Percentiles rank a stretch among this genome's conserved stretches.
phyloP scores from a whole-genome alignment of 2,797 vertebrate species.

The Amblyopsis hoosieri region DNA sequence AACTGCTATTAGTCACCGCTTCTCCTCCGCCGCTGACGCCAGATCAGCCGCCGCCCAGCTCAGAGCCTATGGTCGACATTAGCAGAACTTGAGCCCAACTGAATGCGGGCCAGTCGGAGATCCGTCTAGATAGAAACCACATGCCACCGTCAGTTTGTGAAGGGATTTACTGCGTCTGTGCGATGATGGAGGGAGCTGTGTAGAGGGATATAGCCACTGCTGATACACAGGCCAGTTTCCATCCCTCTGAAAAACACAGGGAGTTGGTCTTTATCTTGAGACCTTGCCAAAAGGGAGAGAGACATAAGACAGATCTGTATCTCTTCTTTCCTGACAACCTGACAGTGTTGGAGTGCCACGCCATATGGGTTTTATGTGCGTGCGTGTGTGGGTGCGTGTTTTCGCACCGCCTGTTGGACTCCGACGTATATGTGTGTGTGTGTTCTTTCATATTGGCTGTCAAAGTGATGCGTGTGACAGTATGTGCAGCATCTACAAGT shows the following conservation, averaged over 20 bases:
- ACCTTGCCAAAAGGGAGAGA: constrained; percentile 13
- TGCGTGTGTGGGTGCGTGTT: not conserved
- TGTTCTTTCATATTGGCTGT: too few relatives aligned
- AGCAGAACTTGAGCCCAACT: constrained; percentile 12
- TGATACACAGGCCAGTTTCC: constrained; percentile 54
- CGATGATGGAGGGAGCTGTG: constrained; percentile 58
- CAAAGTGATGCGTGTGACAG: too few relatives aligned
- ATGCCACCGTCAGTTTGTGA: constrained; percentile 55
- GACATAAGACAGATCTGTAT: constrained; percentile 47
- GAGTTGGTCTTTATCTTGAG: constrained; percentile 11
- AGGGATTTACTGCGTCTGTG: constrained; percentile 55
- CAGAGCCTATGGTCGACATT: not conserved
- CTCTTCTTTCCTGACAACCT: constrained; percentile 28
- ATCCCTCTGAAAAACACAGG: constrained; percentile 13
- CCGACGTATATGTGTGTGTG: too few relatives aligned
- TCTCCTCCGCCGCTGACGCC: constrained; percentile 26
- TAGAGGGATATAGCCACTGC: constrained; percentile 43
- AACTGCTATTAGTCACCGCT: constrained; percentile 3
- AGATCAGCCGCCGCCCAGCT: constrained; percentile 28
- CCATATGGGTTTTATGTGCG: not conserved
- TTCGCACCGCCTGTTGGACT: too few relatives aligned
- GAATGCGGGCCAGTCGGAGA: constrained; percentile 33
- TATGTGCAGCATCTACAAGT: too few relatives aligned
- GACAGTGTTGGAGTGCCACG: not conserved
- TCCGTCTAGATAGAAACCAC: constrained; percentile 56